These are phyloP conservation scores for Dilophus febrilis DNA, from an alignment of 2,888 invertebrate species.

Conservation along the genomic window DNA sequence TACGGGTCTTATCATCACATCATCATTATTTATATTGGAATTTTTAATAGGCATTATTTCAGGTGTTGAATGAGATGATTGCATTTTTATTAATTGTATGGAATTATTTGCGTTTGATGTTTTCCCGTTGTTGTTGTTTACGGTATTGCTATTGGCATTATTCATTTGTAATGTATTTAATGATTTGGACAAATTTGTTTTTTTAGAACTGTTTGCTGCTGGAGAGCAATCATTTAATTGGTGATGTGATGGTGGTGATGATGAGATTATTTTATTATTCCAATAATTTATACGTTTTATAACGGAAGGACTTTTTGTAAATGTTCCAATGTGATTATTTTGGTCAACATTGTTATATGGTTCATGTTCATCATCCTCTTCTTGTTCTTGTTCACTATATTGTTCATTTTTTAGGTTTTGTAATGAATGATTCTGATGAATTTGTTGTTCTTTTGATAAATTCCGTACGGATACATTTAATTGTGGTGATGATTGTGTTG, in stretches of 20 bases:
- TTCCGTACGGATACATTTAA: background rate
- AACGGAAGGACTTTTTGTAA: background rate
- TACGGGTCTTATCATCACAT: background rate
- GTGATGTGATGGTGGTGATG: background rate
- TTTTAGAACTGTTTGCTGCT: background rate
- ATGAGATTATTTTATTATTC: background rate
- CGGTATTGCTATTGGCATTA: too few relatives aligned
- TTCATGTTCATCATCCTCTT: background rate
- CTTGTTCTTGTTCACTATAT: too few relatives aligned
- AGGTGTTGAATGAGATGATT: too few relatives aligned
- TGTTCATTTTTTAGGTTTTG: too few relatives aligned
- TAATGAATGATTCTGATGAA: too few relatives aligned
- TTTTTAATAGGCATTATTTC: too few relatives aligned
- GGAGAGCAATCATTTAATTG: background rate
- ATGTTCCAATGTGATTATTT: too few relatives aligned
- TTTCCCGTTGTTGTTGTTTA: too few relatives aligned
- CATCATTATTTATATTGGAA: background rate
- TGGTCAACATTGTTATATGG: too few relatives aligned
- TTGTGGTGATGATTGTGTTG: conserved; percentile 2
- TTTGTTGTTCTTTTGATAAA: background rate
- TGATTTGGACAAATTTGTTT: background rate
- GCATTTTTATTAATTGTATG: too few relatives aligned
- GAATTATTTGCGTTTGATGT: too few relatives aligned
- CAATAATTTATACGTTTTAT: conserved; percentile 2
- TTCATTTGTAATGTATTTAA: too few relatives aligned